Base-by-base conservation (phyloP, 2,113 vertebrate species). In the Thalassarche chlororhynchos region DNA sequence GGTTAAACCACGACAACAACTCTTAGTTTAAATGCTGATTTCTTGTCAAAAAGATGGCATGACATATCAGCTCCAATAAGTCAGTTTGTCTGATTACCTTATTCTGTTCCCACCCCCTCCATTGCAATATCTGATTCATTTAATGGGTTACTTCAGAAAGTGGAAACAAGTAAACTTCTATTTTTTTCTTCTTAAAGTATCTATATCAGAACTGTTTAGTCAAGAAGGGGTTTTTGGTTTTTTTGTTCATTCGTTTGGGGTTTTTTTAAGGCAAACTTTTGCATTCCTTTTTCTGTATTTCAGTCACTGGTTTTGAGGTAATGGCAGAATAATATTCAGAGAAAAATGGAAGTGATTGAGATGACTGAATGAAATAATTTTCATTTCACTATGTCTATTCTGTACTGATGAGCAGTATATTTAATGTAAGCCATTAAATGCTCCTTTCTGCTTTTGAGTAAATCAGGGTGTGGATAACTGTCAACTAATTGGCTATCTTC, bases 1-100 rank as follows among this genome's bases (percentile, higher is more conserved):
- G n/a, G n/a, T n/a, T n/a, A n/a, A n/a, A n/a, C n/a, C n/a, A n/a
- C n/a, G 49, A 64, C 83, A 83, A 46, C 19, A 46, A 24, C 34
- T 92, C 94, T 96, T 95, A 87, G 40, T 51, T 97, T 80, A 97
- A 90, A 96, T 75, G 72, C 32, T 94, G 44, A 93, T 91, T 93
- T 95, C 88, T 92, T 93, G 86, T 91, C 52, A 93, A 61, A 98
- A 92, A 91, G 60, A 71, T 32, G 11, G 49, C 76, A 75, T 62
- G 88, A 92, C 60, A 21, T 17, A 84, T 34, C 26, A 82, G 46
- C 65, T 66, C 32, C 54, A 95, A 31, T 54, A 52, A 91, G 90
- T 60, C 80, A 60, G 40, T 46, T 82, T 83, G 40, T 58, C 36
- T 69, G n/a, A 88, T 89, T 84, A 97, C 31, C n/a, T 88, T 54